Evolutionary conservation across 2,888 invertebrate genomes (phyloP), one percentile per base, ranked within the genome.

Genomic region (Nymphalis polychloros): DNA sequence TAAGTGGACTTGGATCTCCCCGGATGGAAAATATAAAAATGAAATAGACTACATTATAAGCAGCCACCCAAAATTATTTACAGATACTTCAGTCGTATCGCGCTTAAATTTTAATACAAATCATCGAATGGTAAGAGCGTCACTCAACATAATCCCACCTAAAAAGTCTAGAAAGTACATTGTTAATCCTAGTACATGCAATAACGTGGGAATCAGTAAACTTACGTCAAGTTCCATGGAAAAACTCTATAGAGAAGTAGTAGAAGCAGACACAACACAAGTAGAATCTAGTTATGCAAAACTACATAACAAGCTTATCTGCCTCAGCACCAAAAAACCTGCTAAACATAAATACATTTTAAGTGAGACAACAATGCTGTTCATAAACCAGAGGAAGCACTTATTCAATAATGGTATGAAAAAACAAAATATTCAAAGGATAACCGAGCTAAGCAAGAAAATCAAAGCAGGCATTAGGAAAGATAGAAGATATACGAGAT

Each of bases 1-100:
- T 47, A 71, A 71, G 64, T 73, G 71, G 73, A 73, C 67, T 8
- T 73, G 71, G 73, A 57, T 63, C 13, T 73, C 67, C 52, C 72
- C 70, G 48, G 67, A 63, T 64, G 67, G 64, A 63, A 41, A 63
- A 41, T n/a, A 16, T 46, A 71, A 61, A 64, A 67, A 63, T 50
- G 68, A 72, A 63, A 68, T 70, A 10, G 61, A 60, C 16, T 63
- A 41, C 47, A 67, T 68, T 2, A 35, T 63, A 41, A 60, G 60
- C 8, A 70, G 64, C 48, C 52, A 60, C 53, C 8, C 59, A 20
- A 55, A 53, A 16, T 16, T 17, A 3, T 67, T 64, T 20, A 41
- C 10, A 31, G 63, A 62, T 10, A 55, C 41, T 8, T 41, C 5
- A 13, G 31, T 52, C 19, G 10, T 69, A 59, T 60, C 50, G 16